Percentiles rank a stretch among this genome's conserved stretches.
Conservation (phyloP, 2,888 invertebrate species). For the Muscina levida region DNA sequence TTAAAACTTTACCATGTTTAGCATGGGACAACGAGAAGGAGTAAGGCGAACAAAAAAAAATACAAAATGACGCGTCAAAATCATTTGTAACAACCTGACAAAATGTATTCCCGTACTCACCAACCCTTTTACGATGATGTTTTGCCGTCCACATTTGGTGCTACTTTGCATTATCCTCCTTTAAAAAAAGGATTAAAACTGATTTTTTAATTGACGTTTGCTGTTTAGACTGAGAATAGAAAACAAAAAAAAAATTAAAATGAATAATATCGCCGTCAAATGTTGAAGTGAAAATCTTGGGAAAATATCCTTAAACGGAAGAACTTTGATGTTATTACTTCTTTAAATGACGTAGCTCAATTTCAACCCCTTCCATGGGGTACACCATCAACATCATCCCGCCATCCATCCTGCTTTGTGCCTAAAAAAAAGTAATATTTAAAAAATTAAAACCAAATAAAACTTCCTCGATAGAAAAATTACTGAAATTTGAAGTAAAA, state of each 20-base stretch:
- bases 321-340: slow-evolving; percentile 37
- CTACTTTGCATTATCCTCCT: slow-evolving; percentile 10
- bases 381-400: slow-evolving; percentile 9
- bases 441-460: slow-evolving; percentile 61
- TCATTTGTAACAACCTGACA: slow-evolving; percentile 57
- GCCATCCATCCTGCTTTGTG: slow-evolving; percentile 5
- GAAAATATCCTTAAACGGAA: slow-evolving; percentile 38
- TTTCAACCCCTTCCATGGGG: slow-evolving; percentile 15
- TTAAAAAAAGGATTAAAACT: slow-evolving; percentile 60
- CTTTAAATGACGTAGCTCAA: slow-evolving; percentile 53
- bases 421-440: slow-evolving; percentile 40
- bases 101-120: slow-evolving; percentile 59
- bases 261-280: slow-evolving; percentile 46
- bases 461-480: slow-evolving; percentile 31
- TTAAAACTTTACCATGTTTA: slow-evolving; percentile 39
- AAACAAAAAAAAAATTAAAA: slow-evolving; percentile 12
- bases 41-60: not conserved
- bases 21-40: not conserved
- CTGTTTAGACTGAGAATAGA: slow-evolving; percentile 40
- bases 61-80: slow-evolving; percentile 57
- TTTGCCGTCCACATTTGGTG: not conserved
- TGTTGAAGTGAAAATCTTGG: slow-evolving; percentile 32
- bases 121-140: slow-evolving; percentile 60
- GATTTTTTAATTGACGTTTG: slow-evolving; percentile 68
- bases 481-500: not conserved